These are phyloP conservation scores for Choristoneura rosaceana DNA, from an alignment of 2,888 invertebrate genomes.

Conservation along the genomic window DNA sequence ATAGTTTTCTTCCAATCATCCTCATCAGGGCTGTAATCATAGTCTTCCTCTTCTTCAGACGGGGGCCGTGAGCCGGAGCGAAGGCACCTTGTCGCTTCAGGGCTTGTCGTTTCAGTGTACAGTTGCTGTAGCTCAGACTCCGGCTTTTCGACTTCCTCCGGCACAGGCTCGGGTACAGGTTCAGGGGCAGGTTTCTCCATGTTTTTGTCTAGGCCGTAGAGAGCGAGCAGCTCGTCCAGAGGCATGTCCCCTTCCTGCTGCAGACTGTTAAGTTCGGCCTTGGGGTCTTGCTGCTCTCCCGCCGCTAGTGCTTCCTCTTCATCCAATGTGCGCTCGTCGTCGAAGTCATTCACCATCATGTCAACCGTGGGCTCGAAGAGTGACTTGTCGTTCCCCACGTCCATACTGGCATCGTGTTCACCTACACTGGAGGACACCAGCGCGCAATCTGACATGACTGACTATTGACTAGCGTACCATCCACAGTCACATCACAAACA, in stretches of 20 bases:
- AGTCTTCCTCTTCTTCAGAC: conserved; percentile 93
- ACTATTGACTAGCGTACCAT: conserved; percentile 64
- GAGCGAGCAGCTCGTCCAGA: conserved; percentile 94
- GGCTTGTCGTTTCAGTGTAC: conserved; percentile 71
- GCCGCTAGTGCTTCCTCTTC: conserved; percentile 98
- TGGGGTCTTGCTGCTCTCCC: conserved; percentile 92
- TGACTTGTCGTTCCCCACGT: conserved; percentile 83
- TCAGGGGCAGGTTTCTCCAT: conserved; percentile 74
- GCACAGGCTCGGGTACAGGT: conserved; percentile 66
- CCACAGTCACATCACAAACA: conserved; percentile 67
- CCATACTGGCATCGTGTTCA: conserved; percentile 85
- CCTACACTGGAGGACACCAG: conserved; percentile 81
- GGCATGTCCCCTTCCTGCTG: conserved; percentile 99
- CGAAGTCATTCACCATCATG: conserved; percentile 99
- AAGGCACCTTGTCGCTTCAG: conserved; percentile 78
- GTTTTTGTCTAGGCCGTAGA: conserved; percentile 91
- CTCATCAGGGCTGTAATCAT: conserved; percentile 93
- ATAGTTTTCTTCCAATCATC: conserved; percentile 97
- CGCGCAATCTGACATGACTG: conserved; percentile 86
- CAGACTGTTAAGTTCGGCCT: conserved; percentile 94
- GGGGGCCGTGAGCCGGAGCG: conserved; percentile 89
- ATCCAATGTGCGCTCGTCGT: conserved; percentile 98
- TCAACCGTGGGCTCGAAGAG: conserved; percentile 97
- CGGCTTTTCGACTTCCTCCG: conserved; percentile 74
- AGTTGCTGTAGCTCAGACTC: conserved; percentile 81